Base-by-base conservation (phyloP, 2,888 invertebrate genomes). In the Andrena chrysosceles region DNA sequence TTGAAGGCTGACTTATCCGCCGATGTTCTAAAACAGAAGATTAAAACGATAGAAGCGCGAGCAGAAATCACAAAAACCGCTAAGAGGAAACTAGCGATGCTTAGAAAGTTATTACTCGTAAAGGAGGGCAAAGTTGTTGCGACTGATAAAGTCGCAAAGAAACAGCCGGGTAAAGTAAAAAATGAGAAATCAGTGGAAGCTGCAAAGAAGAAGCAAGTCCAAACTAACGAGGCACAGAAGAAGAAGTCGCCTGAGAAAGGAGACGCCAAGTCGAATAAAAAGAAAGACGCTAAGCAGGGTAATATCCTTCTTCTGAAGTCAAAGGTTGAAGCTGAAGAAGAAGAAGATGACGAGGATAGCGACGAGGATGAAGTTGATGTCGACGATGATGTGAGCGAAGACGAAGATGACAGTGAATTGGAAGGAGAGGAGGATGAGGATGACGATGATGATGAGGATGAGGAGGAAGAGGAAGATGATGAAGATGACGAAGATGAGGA, bases 1-100 rank as follows among this genome's bases (percentile, higher is more conserved):
- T 1, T 70, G 60, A 2, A n/a, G 69, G 0, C 7, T 33, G 35
- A 60, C 8, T 7, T 72, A 16, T 80, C 76, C 2, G 13, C 26
- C 0, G 91, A 90, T 13, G 31, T 85, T 3, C 62, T 92, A 16
- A 84, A 87, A 59, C 3, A 70, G 7, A 89, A 75, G 77, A 89
- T 93, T 4, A 73, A 83, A 1, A 81, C 84, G 42, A 90, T 93
- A 5, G 29, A 80, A 48, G 85, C 60, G 3, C 84, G 91, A n/a
- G 80, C 54, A 29, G 74, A 68, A 0, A 13, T 91, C 3, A 76
- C 90, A 1, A 93, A 89, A 85, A 88, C 88, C 0, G 92, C 91
- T 0, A 87, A 81, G 4, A 89, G 87, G 64, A 89, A 85, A 68
- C 77, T 93, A 26, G 75, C 68, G 4, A 13, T 67, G 6, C 75